phyloP scores from a whole-genome alignment of 2,888 invertebrate species.

The Syrista parreyssii region DNA sequence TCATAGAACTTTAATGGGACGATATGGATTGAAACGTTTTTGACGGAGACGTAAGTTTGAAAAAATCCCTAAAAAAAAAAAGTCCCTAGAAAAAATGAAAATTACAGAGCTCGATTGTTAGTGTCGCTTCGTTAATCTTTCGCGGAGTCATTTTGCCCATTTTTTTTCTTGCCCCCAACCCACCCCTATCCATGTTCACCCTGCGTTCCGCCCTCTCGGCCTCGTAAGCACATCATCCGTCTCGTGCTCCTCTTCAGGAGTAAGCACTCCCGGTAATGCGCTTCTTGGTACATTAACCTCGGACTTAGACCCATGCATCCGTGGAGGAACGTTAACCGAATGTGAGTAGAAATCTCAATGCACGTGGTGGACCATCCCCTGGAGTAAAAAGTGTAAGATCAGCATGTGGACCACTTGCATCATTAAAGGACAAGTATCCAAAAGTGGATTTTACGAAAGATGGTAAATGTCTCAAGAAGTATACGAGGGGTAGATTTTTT shows the following conservation, averaged over 20 bases:
- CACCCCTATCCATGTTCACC: neutral
- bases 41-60: slow-evolving; percentile 3
- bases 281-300: slow-evolving; percentile 60
- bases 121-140: slow-evolving; percentile 31
- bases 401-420: neutral
- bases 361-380: neutral
- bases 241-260: slow-evolving; percentile 34
- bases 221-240: slow-evolving; percentile 27
- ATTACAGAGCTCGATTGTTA: neutral
- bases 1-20: too few species aligned
- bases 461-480: neutral
- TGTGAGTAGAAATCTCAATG: neutral
- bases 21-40: neutral
- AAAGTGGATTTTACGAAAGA: neutral
- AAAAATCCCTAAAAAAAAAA: neutral
- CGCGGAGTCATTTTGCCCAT: slow-evolving; percentile 36
- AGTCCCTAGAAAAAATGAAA: neutral
- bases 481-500: too few species aligned
- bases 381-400: neutral
- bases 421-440: neutral
- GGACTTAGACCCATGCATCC: slow-evolving; percentile 32
- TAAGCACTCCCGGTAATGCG: slow-evolving; percentile 55
- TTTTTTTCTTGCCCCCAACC: slow-evolving; percentile 19
- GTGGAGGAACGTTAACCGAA: neutral
- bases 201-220: slow-evolving; percentile 27